A percentile compares a stretch with the other conserved stretches of the same genome.
Conservation (phyloP, 2,113 vertebrate species). For the Chiloscyllium plagiosum region DNA sequence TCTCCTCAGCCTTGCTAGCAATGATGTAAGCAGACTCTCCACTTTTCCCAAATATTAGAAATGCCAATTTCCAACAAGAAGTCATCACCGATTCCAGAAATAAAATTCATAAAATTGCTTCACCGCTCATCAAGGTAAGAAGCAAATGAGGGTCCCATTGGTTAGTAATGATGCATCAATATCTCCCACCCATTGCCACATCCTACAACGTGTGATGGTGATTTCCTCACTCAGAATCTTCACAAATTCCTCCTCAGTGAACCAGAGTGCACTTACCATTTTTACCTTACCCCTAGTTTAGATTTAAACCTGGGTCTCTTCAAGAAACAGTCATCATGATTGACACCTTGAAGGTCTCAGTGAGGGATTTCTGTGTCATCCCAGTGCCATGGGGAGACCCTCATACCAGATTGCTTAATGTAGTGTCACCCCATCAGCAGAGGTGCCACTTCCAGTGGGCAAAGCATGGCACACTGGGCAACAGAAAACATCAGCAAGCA, state of each 20-base stretch:
- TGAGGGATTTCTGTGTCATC: background rate
- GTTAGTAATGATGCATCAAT: background rate
- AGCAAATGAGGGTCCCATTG: background rate
- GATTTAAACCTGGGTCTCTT: background rate
- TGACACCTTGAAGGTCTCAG: no score
- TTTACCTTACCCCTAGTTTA: background rate
- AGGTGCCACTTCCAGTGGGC: no score
- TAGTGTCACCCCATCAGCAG: background rate
- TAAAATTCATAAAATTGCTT: background rate
- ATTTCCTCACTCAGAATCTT: background rate
- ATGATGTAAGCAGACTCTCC: background rate
- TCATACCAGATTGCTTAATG: background rate
- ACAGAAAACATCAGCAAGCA: background rate
- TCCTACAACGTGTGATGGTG: background rate
- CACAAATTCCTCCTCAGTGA: background rate
- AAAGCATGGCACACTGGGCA: background rate
- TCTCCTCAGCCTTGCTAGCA: background rate
- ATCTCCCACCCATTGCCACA: background rate
- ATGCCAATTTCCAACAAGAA: background rate
- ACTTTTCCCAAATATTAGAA: background rate
- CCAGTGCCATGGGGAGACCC: background rate
- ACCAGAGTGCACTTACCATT: background rate
- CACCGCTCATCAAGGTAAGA: background rate
- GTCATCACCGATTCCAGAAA: background rate
- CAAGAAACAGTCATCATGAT: background rate